Percentiles rank a stretch among this genome's conserved stretches.
phyloP scores from a whole-genome alignment of 2,113 vertebrate species.

The Sturnira hondurensis region DNA sequence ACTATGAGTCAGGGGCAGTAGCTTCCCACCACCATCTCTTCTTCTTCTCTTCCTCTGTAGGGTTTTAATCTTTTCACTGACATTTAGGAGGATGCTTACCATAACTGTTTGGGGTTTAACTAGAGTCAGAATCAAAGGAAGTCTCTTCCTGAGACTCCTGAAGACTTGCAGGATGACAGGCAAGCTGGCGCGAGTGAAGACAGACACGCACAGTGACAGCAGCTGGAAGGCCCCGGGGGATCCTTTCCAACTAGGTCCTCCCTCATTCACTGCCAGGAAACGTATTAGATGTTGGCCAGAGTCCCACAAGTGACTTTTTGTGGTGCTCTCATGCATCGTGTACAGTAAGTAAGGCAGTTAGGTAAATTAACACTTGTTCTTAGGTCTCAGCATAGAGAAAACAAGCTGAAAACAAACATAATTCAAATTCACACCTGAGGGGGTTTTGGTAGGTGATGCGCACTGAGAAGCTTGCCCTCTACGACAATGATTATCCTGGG shows the following conservation, averaged over 20 bases:
- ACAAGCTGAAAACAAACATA: neutral
- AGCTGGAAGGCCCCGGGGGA: neutral
- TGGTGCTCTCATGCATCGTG: neutral
- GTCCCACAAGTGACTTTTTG: neutral
- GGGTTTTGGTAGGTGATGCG: neutral
- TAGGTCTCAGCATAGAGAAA: neutral
- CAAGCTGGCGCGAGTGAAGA: neutral
- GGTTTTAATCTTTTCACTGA: neutral
- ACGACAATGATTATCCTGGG: neutral
- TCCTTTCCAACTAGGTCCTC: neutral
- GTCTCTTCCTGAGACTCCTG: neutral
- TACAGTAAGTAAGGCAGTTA: neutral
- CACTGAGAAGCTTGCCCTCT: neutral
- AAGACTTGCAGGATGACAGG: neutral
- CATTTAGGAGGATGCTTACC: neutral
- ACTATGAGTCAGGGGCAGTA: neutral
- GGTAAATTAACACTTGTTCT: neutral
- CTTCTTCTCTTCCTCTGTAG: neutral
- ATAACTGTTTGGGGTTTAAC: neutral
- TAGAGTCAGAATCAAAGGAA: neutral
- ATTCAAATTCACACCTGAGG: neutral
- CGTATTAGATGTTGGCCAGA: neutral
- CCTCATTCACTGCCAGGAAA: neutral
- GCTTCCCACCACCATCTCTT: neutral
- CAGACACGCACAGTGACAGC: neutral